Percentiles rank a stretch among this genome's conserved stretches.
Evolutionary conservation across 2,888 invertebrate genomes (phyloP).

Genomic region (Nebria brevicollis): DNA sequence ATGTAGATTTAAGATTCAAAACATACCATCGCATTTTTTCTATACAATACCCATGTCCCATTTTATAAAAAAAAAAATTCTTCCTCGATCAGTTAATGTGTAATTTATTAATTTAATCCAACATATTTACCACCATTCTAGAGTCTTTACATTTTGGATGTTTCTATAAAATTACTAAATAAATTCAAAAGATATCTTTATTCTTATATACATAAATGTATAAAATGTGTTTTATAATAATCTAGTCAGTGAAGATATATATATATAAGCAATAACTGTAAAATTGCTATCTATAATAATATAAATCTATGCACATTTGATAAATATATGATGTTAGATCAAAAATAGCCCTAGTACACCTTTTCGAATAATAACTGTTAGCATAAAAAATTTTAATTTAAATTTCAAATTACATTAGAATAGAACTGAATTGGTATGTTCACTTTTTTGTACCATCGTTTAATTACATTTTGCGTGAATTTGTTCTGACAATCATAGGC

Average conservation of each 20-base stretch:
- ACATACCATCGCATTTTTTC: slow-evolving; percentile 20
- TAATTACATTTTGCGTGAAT: slow-evolving; percentile 49
- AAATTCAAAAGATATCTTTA: slow-evolving; percentile 35
- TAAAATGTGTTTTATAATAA: slow-evolving; percentile 46
- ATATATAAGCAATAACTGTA: slow-evolving; percentile 41
- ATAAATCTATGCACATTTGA: slow-evolving; percentile 40
- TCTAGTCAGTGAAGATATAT: slow-evolving; percentile 44
- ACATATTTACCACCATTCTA: neutral
- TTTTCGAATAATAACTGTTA: slow-evolving; percentile 40
- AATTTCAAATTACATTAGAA: slow-evolving; percentile 37
- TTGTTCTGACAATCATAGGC: slow-evolving; percentile 51
- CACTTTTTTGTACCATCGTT: slow-evolving; percentile 41
- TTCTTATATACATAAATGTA: slow-evolving; percentile 43
- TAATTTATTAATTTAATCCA: no score
- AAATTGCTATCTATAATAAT: slow-evolving; percentile 22
- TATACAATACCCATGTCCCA: neutral
- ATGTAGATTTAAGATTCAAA: slow-evolving; percentile 5
- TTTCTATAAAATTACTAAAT: slow-evolving; percentile 9
- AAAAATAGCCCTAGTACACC: slow-evolving; percentile 38
- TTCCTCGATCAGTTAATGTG: no score
- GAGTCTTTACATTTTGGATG: slow-evolving; percentile 23
- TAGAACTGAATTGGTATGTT: slow-evolving; percentile 31
- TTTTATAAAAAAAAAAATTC: neutral
- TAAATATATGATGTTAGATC: slow-evolving; percentile 32
- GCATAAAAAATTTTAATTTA: slow-evolving; percentile 30